Evolutionary conservation across 2,113 vertebrate species (phyloP).

Genomic region (Poeciliopsis occidentalis): DNA sequence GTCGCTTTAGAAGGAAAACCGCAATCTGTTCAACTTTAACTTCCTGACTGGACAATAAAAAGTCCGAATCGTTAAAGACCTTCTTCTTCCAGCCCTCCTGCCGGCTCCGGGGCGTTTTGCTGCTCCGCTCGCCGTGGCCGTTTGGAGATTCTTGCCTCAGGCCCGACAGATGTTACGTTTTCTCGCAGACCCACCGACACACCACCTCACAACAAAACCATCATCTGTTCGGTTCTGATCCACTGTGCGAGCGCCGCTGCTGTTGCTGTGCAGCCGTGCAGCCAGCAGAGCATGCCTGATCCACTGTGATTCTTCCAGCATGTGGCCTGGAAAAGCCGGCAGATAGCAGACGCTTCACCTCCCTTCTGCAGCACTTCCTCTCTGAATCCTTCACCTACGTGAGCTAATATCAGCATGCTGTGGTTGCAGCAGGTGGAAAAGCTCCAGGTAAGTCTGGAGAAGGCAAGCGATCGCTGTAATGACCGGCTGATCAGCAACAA

Average conservation of each 20-base stretch:
- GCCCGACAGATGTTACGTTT: slow-evolving; percentile 76
- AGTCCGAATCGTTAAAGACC: background rate
- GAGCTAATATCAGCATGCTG: background rate
- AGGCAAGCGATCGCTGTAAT: slow-evolving; percentile 21
- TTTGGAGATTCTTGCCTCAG: slow-evolving; percentile 71
- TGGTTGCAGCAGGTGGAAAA: slow-evolving; percentile 40
- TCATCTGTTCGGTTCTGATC: slow-evolving; percentile 42
- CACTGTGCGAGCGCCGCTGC: slow-evolving; percentile 17
- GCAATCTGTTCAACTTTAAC: background rate
- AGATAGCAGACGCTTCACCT: slow-evolving; percentile 9
- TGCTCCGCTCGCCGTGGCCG: slow-evolving; percentile 53
- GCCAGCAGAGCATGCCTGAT: slow-evolving; percentile 54
- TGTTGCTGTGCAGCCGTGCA: background rate
- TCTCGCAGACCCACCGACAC: background rate
- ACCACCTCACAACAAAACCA: slow-evolving; percentile 24
- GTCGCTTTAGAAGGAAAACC: background rate
- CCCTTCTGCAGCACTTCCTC: background rate
- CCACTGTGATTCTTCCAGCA: slow-evolving; percentile 34
- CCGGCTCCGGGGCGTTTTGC: slow-evolving; percentile 2
- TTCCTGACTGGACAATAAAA: background rate
- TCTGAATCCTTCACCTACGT: background rate
- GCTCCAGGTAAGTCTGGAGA: slow-evolving; percentile 39
- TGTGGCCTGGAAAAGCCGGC: slow-evolving; percentile 24
- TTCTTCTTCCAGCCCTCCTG: background rate
- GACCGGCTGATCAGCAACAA: slow-evolving; percentile 40